Conservation (phyloP, 2,797 vertebrate species). For the Lutjanus campechanus region DNA sequence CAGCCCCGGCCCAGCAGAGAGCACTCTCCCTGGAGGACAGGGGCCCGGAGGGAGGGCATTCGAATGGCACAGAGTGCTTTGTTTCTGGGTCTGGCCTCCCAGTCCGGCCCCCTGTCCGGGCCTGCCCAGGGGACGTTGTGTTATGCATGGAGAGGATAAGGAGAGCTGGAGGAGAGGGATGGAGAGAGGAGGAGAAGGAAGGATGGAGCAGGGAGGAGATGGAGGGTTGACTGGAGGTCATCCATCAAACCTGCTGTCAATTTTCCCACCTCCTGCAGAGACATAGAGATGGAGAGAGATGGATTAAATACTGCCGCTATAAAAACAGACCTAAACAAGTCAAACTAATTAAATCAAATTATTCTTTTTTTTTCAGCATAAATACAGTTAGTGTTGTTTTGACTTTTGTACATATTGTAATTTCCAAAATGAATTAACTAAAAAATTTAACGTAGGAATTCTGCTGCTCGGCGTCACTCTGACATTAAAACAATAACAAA, state of each 20-base stretch:
- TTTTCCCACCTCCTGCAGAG: conserved; percentile 86
- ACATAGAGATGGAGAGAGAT: conserved; percentile 27
- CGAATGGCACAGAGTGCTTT: conserved; percentile 72
- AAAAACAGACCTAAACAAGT: background rate
- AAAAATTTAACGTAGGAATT: too few relatives aligned
- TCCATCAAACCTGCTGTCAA: conserved; percentile 95
- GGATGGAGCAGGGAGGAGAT: conserved; percentile 69
- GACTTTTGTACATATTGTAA: background rate
- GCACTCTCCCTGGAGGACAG: conserved; percentile 78
- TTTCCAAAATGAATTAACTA: background rate
- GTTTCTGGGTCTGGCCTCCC: conserved; percentile 69
- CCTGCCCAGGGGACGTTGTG: conserved; percentile 79
- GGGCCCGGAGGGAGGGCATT: conserved; percentile 60
- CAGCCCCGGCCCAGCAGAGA: conserved; percentile 76
- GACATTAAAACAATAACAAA: too few relatives aligned
- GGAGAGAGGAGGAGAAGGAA: conserved; percentile 74
- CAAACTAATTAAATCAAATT: background rate
- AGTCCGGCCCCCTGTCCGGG: conserved; percentile 72
- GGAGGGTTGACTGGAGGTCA: conserved; percentile 85
- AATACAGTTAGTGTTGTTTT: background rate
- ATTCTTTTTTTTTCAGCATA: background rate
- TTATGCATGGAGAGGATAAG: conserved; percentile 75
- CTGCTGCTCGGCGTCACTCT: too few relatives aligned
- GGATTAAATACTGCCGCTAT: conserved; percentile 14
- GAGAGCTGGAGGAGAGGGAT: conserved; percentile 71